These are phyloP conservation scores for Tupiocoris notatus DNA, from an alignment of 2,888 invertebrate genomes.

Conservation along the genomic window DNA sequence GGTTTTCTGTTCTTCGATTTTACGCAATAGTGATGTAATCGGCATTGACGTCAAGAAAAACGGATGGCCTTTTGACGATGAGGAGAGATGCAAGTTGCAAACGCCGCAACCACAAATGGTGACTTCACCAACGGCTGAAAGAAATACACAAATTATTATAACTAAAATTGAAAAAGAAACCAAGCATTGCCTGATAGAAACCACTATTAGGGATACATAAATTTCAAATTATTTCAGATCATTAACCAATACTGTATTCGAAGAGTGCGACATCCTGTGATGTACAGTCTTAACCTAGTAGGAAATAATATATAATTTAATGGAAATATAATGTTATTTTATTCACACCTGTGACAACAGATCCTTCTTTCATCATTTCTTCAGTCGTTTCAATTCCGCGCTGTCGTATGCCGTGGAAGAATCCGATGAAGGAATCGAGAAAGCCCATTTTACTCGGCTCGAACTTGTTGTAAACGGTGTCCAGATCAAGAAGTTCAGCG, in stretches of 20 bases:
- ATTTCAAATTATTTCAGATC: too few relatives aligned
- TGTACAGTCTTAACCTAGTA: too few relatives aligned
- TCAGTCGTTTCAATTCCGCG: slow-evolving; percentile 85
- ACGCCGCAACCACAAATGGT: slow-evolving; percentile 60
- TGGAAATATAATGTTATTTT: too few relatives aligned
- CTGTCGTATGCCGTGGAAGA: slow-evolving; percentile 64
- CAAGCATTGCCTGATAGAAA: not conserved
- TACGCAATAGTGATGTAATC: slow-evolving; percentile 63
- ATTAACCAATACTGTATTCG: too few relatives aligned
- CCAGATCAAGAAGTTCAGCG: slow-evolving; percentile 74
- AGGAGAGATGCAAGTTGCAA: slow-evolving; percentile 63
- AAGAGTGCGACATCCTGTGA: too few relatives aligned
- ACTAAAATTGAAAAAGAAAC: not conserved
- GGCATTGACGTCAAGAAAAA: slow-evolving; percentile 79
- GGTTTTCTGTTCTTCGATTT: slow-evolving; percentile 62
- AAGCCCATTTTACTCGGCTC: slow-evolving; percentile 73
- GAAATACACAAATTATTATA: not conserved
- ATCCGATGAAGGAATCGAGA: slow-evolving; percentile 76
- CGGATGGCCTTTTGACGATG: slow-evolving; percentile 68
- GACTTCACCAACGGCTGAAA: slow-evolving; percentile 70
- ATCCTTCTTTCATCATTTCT: slow-evolving; percentile 78
- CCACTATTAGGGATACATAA: too few relatives aligned
- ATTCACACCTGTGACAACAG: slow-evolving; percentile 70
- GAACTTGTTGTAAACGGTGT: slow-evolving; percentile 79
- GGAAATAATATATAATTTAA: too few relatives aligned